Percentiles rank a stretch among this genome's conserved stretches.
These are phyloP conservation scores for Yponomeuta evonymella DNA, from an alignment of 2,888 invertebrate species.

Conservation along the genomic window DNA sequence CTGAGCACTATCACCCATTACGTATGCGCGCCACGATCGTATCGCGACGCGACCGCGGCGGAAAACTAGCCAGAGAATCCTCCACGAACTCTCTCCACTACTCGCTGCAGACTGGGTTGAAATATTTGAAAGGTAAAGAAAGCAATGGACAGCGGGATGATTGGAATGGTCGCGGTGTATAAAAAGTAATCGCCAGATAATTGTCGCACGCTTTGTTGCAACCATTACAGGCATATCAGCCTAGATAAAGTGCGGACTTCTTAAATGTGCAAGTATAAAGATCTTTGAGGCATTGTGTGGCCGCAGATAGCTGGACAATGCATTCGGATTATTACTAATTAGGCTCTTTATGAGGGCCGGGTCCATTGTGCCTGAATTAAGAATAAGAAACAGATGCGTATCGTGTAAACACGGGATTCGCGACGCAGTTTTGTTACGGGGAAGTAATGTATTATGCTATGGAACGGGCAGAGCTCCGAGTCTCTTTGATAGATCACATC, in stretches of 20 bases:
- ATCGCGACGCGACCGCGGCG: constrained; percentile 33
- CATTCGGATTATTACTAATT: constrained; percentile 75
- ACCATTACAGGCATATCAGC: constrained; percentile 58
- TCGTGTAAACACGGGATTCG: constrained; percentile 67
- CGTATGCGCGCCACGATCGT: constrained; percentile 63
- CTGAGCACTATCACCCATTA: constrained; percentile 69
- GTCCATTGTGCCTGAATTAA: constrained; percentile 64
- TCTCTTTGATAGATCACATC: too few relatives aligned
- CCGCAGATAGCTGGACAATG: constrained; percentile 64
- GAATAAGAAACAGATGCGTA: constrained; percentile 72
- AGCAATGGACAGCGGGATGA: background rate
- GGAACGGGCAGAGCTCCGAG: too few relatives aligned
- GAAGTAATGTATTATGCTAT: background rate
- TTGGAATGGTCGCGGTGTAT: constrained; percentile 15
- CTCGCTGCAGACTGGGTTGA: background rate
- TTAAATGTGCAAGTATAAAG: constrained; percentile 22
- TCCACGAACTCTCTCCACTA: background rate
- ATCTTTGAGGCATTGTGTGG: constrained; percentile 61
- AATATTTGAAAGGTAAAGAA: background rate
- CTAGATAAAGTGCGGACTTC: constrained; percentile 63
- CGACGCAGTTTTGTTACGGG: constrained; percentile 62
- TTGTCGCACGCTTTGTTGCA: constrained; percentile 53
- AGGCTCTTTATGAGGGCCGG: constrained; percentile 70
- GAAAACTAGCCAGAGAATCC: constrained; percentile 16
- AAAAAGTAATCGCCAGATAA: constrained; percentile 62